Base-by-base conservation (phyloP, 2,888 invertebrate genomes). In the Microplitis manilae region DNA sequence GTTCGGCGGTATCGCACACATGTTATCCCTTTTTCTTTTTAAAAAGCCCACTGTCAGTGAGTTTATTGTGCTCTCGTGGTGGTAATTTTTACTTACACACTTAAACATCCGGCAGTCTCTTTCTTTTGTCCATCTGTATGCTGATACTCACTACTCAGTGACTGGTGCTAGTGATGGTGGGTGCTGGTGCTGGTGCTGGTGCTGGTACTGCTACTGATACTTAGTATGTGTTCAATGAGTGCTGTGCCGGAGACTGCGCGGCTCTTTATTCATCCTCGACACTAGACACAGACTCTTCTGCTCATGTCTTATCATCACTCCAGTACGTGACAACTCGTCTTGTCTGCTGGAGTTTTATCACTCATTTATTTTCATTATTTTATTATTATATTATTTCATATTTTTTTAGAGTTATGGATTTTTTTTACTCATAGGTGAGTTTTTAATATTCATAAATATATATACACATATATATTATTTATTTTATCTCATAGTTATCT, bases 191-290 rank as follows among this genome's bases (percentile, higher is more conserved):
- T 41, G 50, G 41, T 41, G 41, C 41, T 41, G 1, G 41, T 41
- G 41, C 41, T 41, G 41, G 50, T 50, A 9, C 50, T 50, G 50
- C 9, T 30, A 30, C 30, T 50, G 50, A 5, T 50, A 50, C 50
- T 50, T 50, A 13, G 9, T 50, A 8, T 50, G 50, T 62, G 62
- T 62, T 62, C 62, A 62, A 62, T 62, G 62, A 62, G 20, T 62
- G 15, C 30, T 30, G 30, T 30, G 30, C 30, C 8, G 62, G 62
- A 62, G 62, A 62, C 20, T 62, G 62, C 62, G 62, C 62, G 50
- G 50, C 50, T 50, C 50, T 50, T 50, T 50, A 50, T 50, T 62
- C 62, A 62, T 15, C 62, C 20, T 17, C 20, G 5, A 13, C 62
- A 17, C 9, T 15, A 62, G 15, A 17, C 17, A 17, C 62, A 15